These are phyloP conservation scores for Trachelus stipa DNA, from an alignment of 2,888 invertebrate genomes.

Conservation along the genomic window DNA sequence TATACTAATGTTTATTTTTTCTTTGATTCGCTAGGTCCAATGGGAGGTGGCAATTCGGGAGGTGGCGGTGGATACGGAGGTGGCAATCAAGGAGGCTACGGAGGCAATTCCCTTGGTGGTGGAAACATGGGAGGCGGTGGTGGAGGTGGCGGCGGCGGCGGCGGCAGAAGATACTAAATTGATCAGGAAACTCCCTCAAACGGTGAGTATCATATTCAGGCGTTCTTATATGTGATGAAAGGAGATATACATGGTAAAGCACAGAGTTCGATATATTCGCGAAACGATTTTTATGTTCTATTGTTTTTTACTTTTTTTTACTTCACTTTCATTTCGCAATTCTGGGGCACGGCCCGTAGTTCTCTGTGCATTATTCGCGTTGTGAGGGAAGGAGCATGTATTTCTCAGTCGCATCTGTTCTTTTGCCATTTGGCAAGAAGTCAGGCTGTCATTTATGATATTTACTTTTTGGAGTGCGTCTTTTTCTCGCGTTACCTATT, in stretches of 20 bases:
- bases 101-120: slow-evolving; percentile 63
- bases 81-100: slow-evolving; percentile 64
- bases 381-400: too few relatives aligned
- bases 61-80: slow-evolving; percentile 66
- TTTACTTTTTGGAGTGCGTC: too few relatives aligned
- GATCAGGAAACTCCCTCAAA: slow-evolving; percentile 37
- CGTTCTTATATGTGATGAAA: neutral
- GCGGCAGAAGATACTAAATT: slow-evolving; percentile 62
- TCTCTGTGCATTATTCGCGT: too few relatives aligned
- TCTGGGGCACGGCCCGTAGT: too few relatives aligned
- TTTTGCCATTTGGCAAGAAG: too few relatives aligned
- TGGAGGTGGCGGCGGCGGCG: slow-evolving; percentile 63
- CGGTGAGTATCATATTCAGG: slow-evolving; percentile 51
- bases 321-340: neutral
- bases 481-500: too few relatives aligned
- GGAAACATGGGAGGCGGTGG: slow-evolving; percentile 65
- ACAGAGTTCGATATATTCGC: too few relatives aligned
- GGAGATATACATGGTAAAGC: too few relatives aligned
- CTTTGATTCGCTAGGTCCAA: slow-evolving; percentile 42
- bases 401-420: too few relatives aligned
- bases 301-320: neutral
- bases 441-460: too few relatives aligned
- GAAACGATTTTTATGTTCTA: too few relatives aligned
- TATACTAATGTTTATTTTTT: slow-evolving; percentile 1
- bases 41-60: slow-evolving; percentile 64